These are phyloP conservation scores for Quadriops clusia DNA, from an alignment of 2,888 invertebrate species.

Conservation along the genomic window DNA sequence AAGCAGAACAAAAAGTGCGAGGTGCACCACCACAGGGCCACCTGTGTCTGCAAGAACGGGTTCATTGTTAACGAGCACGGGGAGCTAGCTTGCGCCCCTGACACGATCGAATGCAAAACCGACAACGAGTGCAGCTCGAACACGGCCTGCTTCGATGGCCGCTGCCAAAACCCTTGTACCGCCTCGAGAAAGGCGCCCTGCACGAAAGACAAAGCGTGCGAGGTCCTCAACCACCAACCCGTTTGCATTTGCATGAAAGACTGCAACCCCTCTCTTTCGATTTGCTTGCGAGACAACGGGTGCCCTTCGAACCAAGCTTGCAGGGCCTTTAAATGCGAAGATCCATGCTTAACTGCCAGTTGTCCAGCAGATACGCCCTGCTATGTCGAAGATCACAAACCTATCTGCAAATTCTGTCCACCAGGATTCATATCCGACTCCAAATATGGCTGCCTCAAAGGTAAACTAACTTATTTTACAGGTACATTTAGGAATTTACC, in stretches of 20 bases:
- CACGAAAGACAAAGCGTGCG: slow-evolving; percentile 72
- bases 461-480: slow-evolving; percentile 69
- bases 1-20: slow-evolving; percentile 77
- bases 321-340: slow-evolving; percentile 78
- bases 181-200: slow-evolving; percentile 53
- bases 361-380: slow-evolving; percentile 80
- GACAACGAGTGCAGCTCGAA: slow-evolving; percentile 79
- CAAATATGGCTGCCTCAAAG: slow-evolving; percentile 91
- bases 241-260: slow-evolving; percentile 79
- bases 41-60: slow-evolving; percentile 81
- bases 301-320: slow-evolving; percentile 78
- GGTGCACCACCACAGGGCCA: slow-evolving; percentile 71
- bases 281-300: slow-evolving; percentile 81
- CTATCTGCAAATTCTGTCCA: slow-evolving; percentile 93
- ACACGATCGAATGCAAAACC: slow-evolving; percentile 61
- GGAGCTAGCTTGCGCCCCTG: slow-evolving; percentile 77
- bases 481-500: too few relatives aligned
- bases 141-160: slow-evolving; percentile 70
- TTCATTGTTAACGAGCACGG: slow-evolving; percentile 80
- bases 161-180: slow-evolving; percentile 80
- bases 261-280: slow-evolving; percentile 74
- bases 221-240: slow-evolving; percentile 76
- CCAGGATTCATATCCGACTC: slow-evolving; percentile 85
- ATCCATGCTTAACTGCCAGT: slow-evolving; percentile 77
- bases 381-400: slow-evolving; percentile 88